phyloP scores from a whole-genome alignment of 2,113 vertebrate genomes.

The Sturnus vulgaris region DNA sequence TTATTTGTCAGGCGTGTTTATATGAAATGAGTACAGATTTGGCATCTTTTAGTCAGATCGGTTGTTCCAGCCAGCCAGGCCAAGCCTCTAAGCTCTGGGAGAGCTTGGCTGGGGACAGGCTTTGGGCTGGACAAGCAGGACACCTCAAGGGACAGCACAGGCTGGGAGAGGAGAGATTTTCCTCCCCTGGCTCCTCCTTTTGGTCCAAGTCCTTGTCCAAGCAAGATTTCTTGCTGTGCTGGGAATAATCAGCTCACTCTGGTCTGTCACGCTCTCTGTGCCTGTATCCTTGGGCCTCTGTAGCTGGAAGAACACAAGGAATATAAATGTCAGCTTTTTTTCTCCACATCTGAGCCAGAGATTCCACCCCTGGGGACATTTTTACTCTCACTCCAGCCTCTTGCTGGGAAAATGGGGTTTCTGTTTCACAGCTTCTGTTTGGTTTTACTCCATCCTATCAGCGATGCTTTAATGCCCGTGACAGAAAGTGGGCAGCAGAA shows the following conservation, averaged over 20 bases:
- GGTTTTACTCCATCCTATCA: background rate
- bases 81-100: background rate
- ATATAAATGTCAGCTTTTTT: fast-evolving
- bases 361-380: background rate
- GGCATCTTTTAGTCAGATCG: background rate
- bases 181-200: background rate
- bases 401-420: background rate
- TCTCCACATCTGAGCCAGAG: background rate
- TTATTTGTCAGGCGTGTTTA: background rate
- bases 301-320: background rate
- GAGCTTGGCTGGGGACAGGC: background rate
- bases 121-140: background rate
- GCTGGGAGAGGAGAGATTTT: background rate
- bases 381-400: background rate
- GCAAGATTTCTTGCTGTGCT: background rate
- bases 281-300: slow-evolving; percentile 3
- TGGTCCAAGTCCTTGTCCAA: background rate
- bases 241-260: background rate
- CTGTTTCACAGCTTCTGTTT: background rate
- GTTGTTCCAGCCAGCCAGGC: background rate
- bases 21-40: background rate
- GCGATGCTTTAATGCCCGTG: background rate
- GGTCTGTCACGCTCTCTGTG: background rate
- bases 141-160: background rate
- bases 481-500: background rate